Conservation (phyloP, 2,113 vertebrate genomes). For the Percopsis transmontana region DNA sequence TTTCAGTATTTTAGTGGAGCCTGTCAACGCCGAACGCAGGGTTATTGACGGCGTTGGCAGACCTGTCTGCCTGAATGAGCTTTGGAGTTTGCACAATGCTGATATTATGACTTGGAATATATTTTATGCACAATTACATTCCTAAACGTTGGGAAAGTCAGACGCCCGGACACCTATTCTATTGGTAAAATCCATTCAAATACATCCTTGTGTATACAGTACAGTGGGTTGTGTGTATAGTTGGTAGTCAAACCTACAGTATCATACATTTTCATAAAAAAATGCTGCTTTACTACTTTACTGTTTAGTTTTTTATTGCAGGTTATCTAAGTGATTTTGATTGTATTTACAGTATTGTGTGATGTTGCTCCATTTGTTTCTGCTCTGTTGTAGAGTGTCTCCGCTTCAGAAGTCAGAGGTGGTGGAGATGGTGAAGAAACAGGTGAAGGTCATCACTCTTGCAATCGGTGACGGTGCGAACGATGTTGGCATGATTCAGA, state of each 20-base stretch:
- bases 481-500: conserved; percentile 99
- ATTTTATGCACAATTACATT: conserved; percentile 28
- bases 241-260: neutral
- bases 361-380: neutral
- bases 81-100: conserved; percentile 25
- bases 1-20: conserved; percentile 19
- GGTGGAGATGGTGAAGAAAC: conserved; percentile 98
- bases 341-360: neutral
- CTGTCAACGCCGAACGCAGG: neutral
- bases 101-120: conserved; percentile 37
- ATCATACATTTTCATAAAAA: neutral
- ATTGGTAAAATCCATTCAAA: neutral
- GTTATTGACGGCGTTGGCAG: conserved; percentile 25
- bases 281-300: neutral
- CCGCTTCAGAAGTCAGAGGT: conserved; percentile 99
- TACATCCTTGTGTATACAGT: neutral
- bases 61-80: conserved; percentile 13
- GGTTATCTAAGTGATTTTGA: neutral
- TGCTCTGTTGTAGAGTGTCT: conserved; percentile 85
- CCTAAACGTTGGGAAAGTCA: conserved; percentile 1
- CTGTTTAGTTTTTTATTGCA: neutral
- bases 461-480: conserved; percentile 97
- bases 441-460: conserved; percentile 95
- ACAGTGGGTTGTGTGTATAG: neutral
- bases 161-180: conserved; percentile 20